Conservation (phyloP, 2,113 vertebrate species). For the Plectropomus leopardus region DNA sequence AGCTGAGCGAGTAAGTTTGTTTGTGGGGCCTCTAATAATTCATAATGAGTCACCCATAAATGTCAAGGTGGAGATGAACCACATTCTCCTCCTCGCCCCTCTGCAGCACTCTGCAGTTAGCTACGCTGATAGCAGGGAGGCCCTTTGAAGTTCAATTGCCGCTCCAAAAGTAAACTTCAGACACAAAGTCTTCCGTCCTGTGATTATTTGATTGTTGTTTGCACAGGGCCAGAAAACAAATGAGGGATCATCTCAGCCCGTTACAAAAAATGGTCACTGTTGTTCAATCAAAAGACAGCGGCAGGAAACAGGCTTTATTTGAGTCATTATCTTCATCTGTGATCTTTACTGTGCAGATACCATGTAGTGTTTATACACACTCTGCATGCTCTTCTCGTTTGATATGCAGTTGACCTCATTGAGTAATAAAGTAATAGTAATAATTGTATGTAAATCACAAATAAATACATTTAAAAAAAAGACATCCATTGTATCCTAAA, state of each 20-base stretch:
- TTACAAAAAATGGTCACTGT: conserved; percentile 48
- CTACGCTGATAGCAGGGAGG: conserved; percentile 48
- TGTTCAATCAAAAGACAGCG: conserved; percentile 51
- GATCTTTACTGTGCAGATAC: conserved; percentile 59
- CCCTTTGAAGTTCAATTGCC: conserved; percentile 78
- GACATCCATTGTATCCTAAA: neutral
- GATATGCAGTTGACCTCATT: conserved; percentile 10
- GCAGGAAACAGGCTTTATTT: conserved; percentile 73
- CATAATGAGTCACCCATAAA: neutral
- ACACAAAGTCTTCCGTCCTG: conserved; percentile 84
- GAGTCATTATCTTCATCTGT: conserved; percentile 63
- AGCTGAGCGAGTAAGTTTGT: neutral
- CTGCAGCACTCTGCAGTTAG: neutral
- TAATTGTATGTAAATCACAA: neutral
- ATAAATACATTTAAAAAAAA: neutral
- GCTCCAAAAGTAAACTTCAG: conserved; percentile 79
- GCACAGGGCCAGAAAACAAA: conserved; percentile 77
- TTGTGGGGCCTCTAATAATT: neutral
- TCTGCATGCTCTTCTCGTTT: conserved; percentile 2
- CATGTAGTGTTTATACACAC: conserved; percentile 51
- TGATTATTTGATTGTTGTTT: conserved; percentile 83
- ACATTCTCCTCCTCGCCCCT: conserved; percentile 1
- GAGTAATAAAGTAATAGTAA: no score
- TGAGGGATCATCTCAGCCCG: conserved; percentile 70
- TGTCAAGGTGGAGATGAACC: conserved; percentile 15